phyloP scores from a whole-genome alignment of 2,113 vertebrate species.

The Psammodynastes pulverulentus region DNA sequence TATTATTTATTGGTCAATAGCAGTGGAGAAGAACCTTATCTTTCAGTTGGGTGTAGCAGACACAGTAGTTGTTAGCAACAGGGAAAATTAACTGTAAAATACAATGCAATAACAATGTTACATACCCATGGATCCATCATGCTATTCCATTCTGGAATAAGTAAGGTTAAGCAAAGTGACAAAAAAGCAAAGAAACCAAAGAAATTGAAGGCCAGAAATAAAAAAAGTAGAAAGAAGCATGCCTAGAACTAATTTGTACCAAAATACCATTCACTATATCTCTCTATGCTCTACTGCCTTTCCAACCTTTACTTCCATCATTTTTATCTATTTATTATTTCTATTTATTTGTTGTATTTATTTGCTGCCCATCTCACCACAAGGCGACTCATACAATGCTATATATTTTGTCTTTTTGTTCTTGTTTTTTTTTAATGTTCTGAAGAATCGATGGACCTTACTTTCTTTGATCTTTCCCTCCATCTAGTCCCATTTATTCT shows the following conservation, averaged over 20 bases:
- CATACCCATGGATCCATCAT: neutral
- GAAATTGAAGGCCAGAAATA: neutral
- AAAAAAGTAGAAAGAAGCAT: neutral
- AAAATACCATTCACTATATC: neutral
- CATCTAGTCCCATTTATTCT: neutral
- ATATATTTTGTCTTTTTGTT: neutral
- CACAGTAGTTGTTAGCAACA: neutral
- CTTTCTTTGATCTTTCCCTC: neutral
- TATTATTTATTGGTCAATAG: neutral
- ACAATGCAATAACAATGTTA: neutral
- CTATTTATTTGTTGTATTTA: no score
- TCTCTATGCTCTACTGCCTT: neutral
- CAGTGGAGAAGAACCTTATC: neutral
- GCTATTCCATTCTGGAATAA: neutral
- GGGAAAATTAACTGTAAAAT: neutral
- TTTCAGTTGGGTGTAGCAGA: neutral
- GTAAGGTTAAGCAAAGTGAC: neutral
- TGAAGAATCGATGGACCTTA: neutral
- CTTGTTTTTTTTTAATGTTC: neutral
- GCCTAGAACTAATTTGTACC: neutral
- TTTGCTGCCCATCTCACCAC: neutral
- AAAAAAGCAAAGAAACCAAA: neutral
- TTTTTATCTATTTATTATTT: neutral
- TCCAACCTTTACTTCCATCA: neutral
- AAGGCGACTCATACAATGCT: neutral